Base-by-base conservation (phyloP, 2,113 vertebrate genomes). In the Bagarius yarrelli region DNA sequence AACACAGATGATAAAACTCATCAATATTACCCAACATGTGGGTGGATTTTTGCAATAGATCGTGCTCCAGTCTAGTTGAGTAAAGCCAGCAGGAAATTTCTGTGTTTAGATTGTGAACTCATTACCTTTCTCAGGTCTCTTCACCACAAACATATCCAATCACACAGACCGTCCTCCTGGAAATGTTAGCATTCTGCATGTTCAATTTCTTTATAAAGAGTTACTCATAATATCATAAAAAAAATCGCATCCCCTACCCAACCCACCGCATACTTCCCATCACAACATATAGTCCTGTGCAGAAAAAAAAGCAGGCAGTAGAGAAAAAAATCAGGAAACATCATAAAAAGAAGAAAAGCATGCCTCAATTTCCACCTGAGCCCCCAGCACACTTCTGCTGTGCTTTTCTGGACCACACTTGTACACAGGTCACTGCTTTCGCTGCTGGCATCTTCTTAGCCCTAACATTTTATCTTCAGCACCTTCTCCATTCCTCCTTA, bases 1-100 rank as follows among this genome's bases (percentile, higher is more conserved):
- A 94, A 93, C 93, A 91, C 89, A 94, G 95, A 96, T 96, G 95
- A 96, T 96, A 96, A 95, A 96, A 96, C 95, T 96, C 95, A 96
- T 96, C 95, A 91, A 96, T 96, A 96, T 93, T 81, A 87, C 87
- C 90, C 87, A 88, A 83, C 84, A 83, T 82, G 83, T 84, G 81
- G 86, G 88, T 90, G 90, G 87, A 91, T 90, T 90, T 90, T 88
- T 90, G 86, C 79, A 87, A 88, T 81, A 87, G 88, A 92, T 76
- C 78, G 72, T 86, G 86, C 83, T 87, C 81, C 89, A 84, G 89
- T 87, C 79, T 83, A 89, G 89, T 90, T 85, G 81, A 70, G 69
- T 88, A 86, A 91, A 87, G 85, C 83, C 81, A 86, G 85, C 86
- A 76, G 59, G 73, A 71, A 83, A 80, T 81, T 83, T 85, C 83